Evolutionary conservation across 2,888 invertebrate genomes (phyloP).

Genomic region (Protonemura montana): DNA sequence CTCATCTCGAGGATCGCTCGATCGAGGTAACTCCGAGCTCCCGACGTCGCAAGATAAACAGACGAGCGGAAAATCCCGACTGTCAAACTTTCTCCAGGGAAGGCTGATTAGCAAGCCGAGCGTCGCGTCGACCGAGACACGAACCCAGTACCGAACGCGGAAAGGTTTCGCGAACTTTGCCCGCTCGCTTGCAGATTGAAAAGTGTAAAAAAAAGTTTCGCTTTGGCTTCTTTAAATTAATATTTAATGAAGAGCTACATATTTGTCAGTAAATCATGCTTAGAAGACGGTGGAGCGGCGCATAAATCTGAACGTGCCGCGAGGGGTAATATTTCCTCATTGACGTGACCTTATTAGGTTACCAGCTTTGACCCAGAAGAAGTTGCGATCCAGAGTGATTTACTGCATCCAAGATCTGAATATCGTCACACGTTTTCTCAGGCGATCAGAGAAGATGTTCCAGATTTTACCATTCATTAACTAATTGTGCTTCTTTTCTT

Average conservation of each 20-base stretch:
- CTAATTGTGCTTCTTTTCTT: too few relatives aligned
- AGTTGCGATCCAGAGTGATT: neutral
- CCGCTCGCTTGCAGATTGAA: neutral
- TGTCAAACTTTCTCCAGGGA: neutral
- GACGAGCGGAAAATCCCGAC: too few relatives aligned
- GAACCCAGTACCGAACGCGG: neutral
- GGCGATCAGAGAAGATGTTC: too few relatives aligned
- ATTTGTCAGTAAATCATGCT: neutral
- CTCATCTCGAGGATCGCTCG: too few relatives aligned
- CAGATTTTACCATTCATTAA: too few relatives aligned
- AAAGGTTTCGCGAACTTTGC: neutral
- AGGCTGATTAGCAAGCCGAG: neutral
- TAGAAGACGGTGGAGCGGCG: neutral
- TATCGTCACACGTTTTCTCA: neutral
- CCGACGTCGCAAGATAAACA: too few relatives aligned
- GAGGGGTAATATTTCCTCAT: constrained; percentile 2
- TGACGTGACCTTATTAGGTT: neutral
- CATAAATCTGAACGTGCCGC: neutral
- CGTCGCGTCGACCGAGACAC: neutral
- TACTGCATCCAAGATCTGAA: neutral
- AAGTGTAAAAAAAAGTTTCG: constrained; percentile 20
- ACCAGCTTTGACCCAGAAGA: neutral
- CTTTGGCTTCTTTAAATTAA: constrained; percentile 36
- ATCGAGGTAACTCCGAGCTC: too few relatives aligned
- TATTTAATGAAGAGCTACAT: constrained; percentile 37